Conservation (phyloP, 2,888 invertebrate species). For the Lepidonotus clava region DNA sequence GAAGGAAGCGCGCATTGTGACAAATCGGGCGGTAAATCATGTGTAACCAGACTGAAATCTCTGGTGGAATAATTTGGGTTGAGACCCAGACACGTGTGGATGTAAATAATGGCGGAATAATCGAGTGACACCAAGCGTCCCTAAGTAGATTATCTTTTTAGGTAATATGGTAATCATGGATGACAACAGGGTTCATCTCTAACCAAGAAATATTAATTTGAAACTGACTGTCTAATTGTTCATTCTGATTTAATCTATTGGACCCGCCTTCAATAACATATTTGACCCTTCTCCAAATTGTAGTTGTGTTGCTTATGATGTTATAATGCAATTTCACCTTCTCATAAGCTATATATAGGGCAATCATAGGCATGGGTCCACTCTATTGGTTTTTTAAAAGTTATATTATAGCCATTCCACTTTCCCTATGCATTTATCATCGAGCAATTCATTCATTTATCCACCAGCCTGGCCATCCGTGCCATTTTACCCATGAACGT, state of each 20-base stretch:
- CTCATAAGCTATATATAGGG: too few relatives aligned
- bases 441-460: too few relatives aligned
- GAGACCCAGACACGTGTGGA: slow-evolving; percentile 25
- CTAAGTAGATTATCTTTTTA: slow-evolving; percentile 30
- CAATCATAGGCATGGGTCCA: too few relatives aligned
- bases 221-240: not conserved
- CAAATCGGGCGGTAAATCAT: slow-evolving; percentile 45
- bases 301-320: too few relatives aligned
- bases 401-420: too few relatives aligned
- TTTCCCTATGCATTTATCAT: too few relatives aligned
- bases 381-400: too few relatives aligned
- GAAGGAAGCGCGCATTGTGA: slow-evolving; percentile 36
- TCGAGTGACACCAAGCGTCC: slow-evolving; percentile 41
- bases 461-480: too few relatives aligned
- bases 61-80: slow-evolving; percentile 32
- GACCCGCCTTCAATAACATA: too few relatives aligned
- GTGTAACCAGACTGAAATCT: slow-evolving; percentile 53
- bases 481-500: too few relatives aligned
- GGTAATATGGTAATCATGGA: slow-evolving; percentile 24
- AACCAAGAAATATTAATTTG: not conserved
- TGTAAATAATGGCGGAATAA: slow-evolving; percentile 48
- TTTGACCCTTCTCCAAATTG: too few relatives aligned
- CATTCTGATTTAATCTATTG: not conserved
- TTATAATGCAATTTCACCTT: too few relatives aligned
- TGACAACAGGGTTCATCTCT: not conserved